These are phyloP conservation scores for Antrozous pallidus DNA, from an alignment of 2,797 vertebrate genomes.

Conservation along the genomic window DNA sequence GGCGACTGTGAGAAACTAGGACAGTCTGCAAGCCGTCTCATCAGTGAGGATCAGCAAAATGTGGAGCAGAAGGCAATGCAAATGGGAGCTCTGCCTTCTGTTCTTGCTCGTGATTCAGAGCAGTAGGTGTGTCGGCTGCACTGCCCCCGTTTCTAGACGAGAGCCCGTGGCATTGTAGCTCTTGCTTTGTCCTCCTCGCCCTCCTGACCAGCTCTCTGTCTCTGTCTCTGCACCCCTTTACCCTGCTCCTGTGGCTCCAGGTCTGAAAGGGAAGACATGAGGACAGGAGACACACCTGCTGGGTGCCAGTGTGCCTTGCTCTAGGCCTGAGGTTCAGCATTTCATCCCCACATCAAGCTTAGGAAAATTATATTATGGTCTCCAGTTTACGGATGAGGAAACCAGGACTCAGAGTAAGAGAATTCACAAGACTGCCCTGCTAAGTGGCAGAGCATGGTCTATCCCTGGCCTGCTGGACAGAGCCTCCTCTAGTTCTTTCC, in stretches of 20 bases:
- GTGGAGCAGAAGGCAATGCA: constrained; percentile 42
- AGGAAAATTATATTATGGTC: not conserved
- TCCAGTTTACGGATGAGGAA: not conserved
- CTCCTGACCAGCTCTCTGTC: constrained; percentile 21
- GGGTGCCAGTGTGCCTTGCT: not conserved
- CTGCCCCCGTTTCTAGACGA: constrained; percentile 52
- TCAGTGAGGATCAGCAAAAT: not conserved
- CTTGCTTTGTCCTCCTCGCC: not conserved
- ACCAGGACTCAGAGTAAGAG: not conserved
- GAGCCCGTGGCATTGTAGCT: constrained; percentile 67
- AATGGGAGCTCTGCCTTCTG: constrained; percentile 67
- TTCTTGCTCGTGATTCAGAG: constrained; percentile 46
- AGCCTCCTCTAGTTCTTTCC: not conserved
- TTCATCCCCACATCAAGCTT: not conserved
- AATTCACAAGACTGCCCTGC: not conserved
- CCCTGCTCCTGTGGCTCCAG: rapidly evolving
- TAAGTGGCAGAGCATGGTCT: not conserved
- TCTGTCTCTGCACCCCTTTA: rapidly evolving
- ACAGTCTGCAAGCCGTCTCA: not conserved
- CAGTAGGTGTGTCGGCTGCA: not conserved
- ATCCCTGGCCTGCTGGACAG: not conserved
- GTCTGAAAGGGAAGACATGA: not conserved
- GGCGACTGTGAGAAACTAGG: constrained; percentile 23
- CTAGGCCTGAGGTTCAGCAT: not conserved
- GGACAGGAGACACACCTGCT: not conserved